phyloP scores from a whole-genome alignment of 2,113 vertebrate species.

The Fregata magnificens region DNA sequence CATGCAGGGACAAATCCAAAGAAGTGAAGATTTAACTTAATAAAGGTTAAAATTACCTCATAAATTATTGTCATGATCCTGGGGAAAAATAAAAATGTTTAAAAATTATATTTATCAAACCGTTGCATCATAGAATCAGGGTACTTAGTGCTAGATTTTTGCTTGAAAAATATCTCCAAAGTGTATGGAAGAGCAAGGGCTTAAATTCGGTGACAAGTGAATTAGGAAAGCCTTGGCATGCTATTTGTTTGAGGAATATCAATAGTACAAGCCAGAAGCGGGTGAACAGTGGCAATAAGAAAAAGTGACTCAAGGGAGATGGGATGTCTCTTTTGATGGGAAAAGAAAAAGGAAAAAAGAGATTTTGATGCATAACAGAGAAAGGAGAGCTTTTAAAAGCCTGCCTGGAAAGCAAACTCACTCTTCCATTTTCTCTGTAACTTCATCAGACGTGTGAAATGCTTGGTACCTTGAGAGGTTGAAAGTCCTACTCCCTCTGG shows the following conservation, averaged over 20 bases:
- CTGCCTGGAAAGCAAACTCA: background rate
- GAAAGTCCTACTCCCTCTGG: background rate
- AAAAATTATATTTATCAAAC: background rate
- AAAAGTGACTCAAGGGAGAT: background rate
- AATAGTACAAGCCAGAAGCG: background rate
- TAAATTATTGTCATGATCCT: background rate
- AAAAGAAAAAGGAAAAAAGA: background rate
- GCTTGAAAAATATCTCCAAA: background rate
- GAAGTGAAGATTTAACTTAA: background rate
- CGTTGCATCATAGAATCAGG: background rate
- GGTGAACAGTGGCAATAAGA: background rate
- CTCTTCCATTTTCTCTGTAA: background rate
- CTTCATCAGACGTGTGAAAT: fast-evolving
- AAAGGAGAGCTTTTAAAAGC: background rate
- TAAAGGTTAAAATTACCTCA: background rate
- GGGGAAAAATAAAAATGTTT: background rate
- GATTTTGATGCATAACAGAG: background rate
- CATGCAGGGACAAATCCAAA: background rate
- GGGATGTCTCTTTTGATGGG: background rate
- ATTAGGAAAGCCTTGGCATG: background rate
- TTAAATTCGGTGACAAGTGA: background rate
- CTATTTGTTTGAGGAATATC: background rate
- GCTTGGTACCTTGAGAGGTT: background rate
- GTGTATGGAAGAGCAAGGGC: background rate
- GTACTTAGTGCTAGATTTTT: background rate